Percentiles rank a stretch among this genome's conserved stretches.
Conservation (phyloP, 2,888 invertebrate species). For the Cheilosia variabilis region DNA sequence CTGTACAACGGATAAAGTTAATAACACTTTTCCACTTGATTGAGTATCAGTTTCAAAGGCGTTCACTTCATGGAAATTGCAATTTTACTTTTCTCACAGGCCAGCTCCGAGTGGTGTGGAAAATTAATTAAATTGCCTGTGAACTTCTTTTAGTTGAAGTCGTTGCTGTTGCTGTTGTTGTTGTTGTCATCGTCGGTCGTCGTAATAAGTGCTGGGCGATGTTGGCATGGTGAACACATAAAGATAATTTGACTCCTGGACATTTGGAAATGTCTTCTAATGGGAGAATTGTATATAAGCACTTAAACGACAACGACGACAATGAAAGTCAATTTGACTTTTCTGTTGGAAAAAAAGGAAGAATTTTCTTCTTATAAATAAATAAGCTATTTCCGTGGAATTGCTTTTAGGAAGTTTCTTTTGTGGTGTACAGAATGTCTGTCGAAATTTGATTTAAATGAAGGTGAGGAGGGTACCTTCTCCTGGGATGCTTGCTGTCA, state of each 20-base stretch:
- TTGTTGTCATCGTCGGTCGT: slow-evolving; percentile 4
- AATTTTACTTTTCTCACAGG: slow-evolving; percentile 61
- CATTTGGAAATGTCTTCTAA: slow-evolving; percentile 67
- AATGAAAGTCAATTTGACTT: not conserved
- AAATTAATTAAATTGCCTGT: slow-evolving; percentile 75
- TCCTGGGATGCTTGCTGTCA: too few species aligned
- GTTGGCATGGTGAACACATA: not conserved
- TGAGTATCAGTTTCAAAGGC: slow-evolving; percentile 74
- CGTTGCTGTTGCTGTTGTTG: not conserved
- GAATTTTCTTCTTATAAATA: too few species aligned
- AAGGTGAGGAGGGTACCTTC: too few species aligned
- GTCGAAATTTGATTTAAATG: too few species aligned
- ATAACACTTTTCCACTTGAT: slow-evolving; percentile 75
- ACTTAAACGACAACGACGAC: not conserved
- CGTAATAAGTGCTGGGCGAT: not conserved
- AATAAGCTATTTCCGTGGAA: too few species aligned
- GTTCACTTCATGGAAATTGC: slow-evolving; percentile 70
- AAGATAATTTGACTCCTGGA: slow-evolving; percentile 69
- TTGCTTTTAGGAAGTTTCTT: too few species aligned
- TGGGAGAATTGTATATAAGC: slow-evolving; percentile 35
- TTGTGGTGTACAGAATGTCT: too few species aligned
- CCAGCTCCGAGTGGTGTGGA: slow-evolving; percentile 63
- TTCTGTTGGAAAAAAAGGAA: not conserved
- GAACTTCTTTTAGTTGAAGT: slow-evolving; percentile 28
- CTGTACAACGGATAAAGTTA: slow-evolving; percentile 69